Evolutionary conservation across 1,140 invertebrate species (phyloP).

Genomic region (Anastrepha obliqua): DNA sequence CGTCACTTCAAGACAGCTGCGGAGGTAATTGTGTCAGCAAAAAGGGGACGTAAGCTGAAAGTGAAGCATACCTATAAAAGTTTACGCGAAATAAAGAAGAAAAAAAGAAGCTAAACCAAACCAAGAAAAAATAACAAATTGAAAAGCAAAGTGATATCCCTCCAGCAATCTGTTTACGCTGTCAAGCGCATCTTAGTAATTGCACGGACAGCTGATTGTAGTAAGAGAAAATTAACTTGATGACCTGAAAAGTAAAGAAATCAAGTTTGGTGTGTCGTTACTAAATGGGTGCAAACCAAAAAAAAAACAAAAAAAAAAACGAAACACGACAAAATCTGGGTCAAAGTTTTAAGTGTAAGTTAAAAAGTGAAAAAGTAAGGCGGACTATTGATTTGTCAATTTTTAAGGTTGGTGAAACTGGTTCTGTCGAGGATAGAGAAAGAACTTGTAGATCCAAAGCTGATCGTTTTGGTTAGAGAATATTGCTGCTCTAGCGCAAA

Average conservation of each 20-base stretch:
- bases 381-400: too few relatives aligned
- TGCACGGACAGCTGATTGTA: background rate
- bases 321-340: background rate
- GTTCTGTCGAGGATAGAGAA: too few relatives aligned
- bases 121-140: background rate
- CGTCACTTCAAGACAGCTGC: background rate
- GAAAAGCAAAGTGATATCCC: background rate
- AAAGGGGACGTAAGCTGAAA: background rate
- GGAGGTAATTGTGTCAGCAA: background rate
- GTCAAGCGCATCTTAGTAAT: background rate
- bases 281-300: background rate
- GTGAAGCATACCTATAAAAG: background rate
- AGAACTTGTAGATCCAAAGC: too few relatives aligned
- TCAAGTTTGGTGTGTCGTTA: background rate
- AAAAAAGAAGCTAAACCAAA: background rate
- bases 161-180: background rate
- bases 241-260: background rate
- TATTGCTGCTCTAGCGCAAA: too few relatives aligned
- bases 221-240: constrained; percentile 13
- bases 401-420: too few relatives aligned
- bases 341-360: background rate
- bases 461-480: too few relatives aligned
- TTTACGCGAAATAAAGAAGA: background rate
- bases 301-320: background rate
- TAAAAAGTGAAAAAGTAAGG: too few relatives aligned